Base-by-base conservation (phyloP, 1,140 invertebrate species). In the Pygmarrhopalites habei region DNA sequence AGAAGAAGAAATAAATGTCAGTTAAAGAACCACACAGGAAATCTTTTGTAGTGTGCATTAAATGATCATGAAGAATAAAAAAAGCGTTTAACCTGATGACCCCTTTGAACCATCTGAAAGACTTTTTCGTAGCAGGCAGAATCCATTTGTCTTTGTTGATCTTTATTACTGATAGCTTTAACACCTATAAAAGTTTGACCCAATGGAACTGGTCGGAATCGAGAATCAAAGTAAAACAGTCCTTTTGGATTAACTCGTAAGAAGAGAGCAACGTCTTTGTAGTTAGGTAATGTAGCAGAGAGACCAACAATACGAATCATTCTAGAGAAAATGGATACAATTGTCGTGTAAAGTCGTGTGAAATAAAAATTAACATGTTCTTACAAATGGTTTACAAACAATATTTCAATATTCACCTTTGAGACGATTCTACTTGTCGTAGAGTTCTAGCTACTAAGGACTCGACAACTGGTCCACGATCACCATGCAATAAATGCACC, bases 271-370 rank as follows among this genome's bases (percentile, higher is more conserved):
- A 99, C 94, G 79, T 99, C 97, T 1, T 94, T 76, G 74, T 99
- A 99, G 77, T 98, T 99, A 2, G 97, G 97, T 59, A 99, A 76
- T 0, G 97, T 99, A 1, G 96, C 97, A 0, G 95, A 98, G 12
- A 99, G 75, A 1, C 95, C 96, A n/a, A 99, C 86, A 62, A 99
- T 97, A 57, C 95, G 81, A 52, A 98, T 98, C 90, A 97, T 95
- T 61, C 85, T n/a, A n/a, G n/a, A n/a, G n/a, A n/a, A n/a, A n/a
- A n/a, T n/a, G n/a, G n/a, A n/a, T n/a, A n/a, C n/a, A n/a, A n/a
- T n/a, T n/a, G n/a, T n/a, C n/a, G n/a, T n/a, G n/a, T n/a, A n/a
- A n/a, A n/a, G n/a, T n/a, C n/a, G n/a, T n/a, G n/a, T n/a, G n/a
- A n/a, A n/a, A n/a, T n/a, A n/a, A n/a, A n/a, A n/a, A n/a, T n/a